Percentiles rank a stretch among this genome's conserved stretches.
Conservation (phyloP, 53 echinoderm and acorn worm genomes). For the Zoroaster sp. region DNA sequence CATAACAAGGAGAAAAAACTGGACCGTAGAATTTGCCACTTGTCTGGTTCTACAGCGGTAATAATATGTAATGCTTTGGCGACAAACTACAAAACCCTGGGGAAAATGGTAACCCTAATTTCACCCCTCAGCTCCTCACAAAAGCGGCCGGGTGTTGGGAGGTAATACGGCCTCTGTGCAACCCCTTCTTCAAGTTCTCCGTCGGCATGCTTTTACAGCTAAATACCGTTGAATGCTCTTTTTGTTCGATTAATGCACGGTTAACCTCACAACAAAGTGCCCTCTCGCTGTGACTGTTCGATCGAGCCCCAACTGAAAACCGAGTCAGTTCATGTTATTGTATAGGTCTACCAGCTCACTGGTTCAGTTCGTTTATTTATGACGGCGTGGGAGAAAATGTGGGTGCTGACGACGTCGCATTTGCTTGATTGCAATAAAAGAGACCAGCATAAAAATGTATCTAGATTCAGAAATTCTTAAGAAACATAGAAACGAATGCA, state of each 20-base stretch:
- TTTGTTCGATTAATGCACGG: slow-evolving; percentile 45
- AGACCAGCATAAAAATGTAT: no score
- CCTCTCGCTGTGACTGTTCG: not conserved
- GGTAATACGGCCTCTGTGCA: not conserved
- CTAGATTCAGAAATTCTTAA: no score
- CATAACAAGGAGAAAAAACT: not conserved
- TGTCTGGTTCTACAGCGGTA: slow-evolving; percentile 29
- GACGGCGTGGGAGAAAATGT: no score
- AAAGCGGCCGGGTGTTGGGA: not conserved
- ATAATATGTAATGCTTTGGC: slow-evolving; percentile 1
- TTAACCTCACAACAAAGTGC: slow-evolving; percentile 37
- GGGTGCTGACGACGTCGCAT: no score
- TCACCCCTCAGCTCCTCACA: slow-evolving; percentile 47
- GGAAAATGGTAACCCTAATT: slow-evolving; percentile 22
- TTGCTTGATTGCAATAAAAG: no score
- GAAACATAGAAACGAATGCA: no score
- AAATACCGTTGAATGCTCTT: slow-evolving; percentile 47
- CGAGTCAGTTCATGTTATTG: no score
- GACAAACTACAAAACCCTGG: not conserved
- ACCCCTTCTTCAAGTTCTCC: not conserved
- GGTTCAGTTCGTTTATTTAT: no score
- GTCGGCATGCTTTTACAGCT: slow-evolving; percentile 46
- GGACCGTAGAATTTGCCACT: slow-evolving; percentile 35
- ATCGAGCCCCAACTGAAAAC: not conserved
- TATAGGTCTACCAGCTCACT: no score